These are phyloP conservation scores for Tupaia tana DNA, from an alignment of 2,113 vertebrate genomes.

Conservation along the genomic window DNA sequence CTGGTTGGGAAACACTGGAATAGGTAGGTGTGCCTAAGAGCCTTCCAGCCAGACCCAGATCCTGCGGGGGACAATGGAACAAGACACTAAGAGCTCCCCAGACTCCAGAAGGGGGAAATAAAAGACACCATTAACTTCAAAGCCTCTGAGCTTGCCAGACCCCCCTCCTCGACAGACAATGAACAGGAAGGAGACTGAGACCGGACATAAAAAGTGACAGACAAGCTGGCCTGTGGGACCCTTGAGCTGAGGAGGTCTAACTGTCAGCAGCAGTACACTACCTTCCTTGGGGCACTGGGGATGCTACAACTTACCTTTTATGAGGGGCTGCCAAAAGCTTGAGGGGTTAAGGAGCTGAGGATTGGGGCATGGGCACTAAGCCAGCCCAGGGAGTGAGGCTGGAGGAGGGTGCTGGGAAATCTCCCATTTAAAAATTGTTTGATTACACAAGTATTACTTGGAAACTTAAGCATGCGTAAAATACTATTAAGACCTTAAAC, in stretches of 20 bases:
- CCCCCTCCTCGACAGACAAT: constrained; percentile 60
- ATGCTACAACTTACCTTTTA: not conserved
- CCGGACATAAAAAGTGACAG: constrained; percentile 66
- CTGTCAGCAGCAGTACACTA: not conserved
- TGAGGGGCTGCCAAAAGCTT: not conserved
- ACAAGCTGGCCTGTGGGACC: not conserved
- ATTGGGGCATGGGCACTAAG: not conserved
- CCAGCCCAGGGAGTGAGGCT: not conserved
- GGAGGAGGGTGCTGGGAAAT: not conserved
- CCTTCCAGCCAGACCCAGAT: not conserved
- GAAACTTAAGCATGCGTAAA: not conserved
- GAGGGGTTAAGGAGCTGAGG: not conserved
- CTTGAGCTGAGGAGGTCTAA: not conserved
- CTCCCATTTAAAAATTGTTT: not conserved
- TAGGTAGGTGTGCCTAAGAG: not conserved
- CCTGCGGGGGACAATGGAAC: not conserved
- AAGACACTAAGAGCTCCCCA: not conserved
- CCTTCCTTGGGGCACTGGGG: not conserved
- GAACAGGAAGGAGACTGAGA: constrained; percentile 77
- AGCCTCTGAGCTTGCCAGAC: constrained; percentile 57
- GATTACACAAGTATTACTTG: not conserved
- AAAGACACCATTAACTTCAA: constrained; percentile 77
- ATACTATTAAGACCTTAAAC: not conserved
- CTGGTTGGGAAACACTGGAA: not conserved
- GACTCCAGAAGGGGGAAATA: constrained; percentile 52